Evolutionary conservation across 1,140 invertebrate genomes (phyloP).

Genomic region (Penaeus japonicus): DNA sequence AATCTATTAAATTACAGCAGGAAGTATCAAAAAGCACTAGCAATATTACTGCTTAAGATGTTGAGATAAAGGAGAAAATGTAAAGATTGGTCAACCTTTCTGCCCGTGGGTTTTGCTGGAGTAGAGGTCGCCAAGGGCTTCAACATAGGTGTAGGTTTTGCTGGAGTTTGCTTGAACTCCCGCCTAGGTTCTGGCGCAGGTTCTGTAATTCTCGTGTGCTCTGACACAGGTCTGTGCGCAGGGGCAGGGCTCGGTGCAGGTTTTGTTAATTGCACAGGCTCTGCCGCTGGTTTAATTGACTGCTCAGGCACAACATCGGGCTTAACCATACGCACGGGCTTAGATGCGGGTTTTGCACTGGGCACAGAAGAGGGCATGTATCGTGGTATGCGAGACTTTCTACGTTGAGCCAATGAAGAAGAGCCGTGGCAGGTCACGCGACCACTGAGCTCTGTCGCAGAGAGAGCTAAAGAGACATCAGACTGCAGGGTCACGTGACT

Average conservation of each 20-base stretch:
- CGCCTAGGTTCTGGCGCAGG: constrained; percentile 20
- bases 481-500: constrained; percentile 37
- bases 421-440: constrained; percentile 37
- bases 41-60: background rate
- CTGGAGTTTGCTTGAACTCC: constrained; percentile 11
- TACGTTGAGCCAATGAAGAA: constrained; percentile 36
- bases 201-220: constrained; percentile 1
- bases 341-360: constrained; percentile 21
- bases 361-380: constrained; percentile 26
- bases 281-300: background rate
- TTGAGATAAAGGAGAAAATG: background rate
- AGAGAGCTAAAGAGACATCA: constrained; percentile 34
- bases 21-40: constrained; percentile 1
- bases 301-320: background rate
- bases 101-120: constrained; percentile 37
- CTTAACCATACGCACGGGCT: background rate
- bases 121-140: constrained; percentile 41
- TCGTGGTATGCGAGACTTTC: constrained; percentile 48
- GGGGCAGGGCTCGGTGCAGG: background rate
- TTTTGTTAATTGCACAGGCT: background rate
- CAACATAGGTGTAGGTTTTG: background rate
- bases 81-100: constrained; percentile 41
- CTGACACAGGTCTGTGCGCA: constrained; percentile 13
- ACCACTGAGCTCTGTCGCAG: constrained; percentile 18
- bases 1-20: background rate